Evolutionary conservation across 1,140 invertebrate genomes (phyloP), one percentile per base, ranked within the genome.

Genomic region (Andricus grossulariae): DNA sequence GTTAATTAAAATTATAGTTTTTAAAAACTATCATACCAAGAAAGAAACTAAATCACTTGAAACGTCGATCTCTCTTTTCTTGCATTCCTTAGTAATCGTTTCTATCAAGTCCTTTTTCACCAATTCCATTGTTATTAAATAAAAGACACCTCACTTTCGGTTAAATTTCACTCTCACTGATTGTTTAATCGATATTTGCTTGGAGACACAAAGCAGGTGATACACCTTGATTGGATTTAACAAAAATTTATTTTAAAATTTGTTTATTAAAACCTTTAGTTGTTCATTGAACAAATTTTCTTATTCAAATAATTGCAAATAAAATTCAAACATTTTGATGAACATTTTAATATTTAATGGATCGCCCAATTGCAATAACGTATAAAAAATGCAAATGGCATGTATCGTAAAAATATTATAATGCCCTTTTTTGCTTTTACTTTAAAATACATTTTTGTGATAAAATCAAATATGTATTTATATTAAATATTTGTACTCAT

Each of bases 41-140:
- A 91, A 92, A 32, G 80, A 80, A 54, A 87, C 80, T 0, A 90
- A 86, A 71, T 90, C 89, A n/a, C 79, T 80, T 0, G 87, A 85
- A 21, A 84, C 80, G 0, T 73, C 77, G 4, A 87, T 76, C 15
- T 84, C 78, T 39, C 78, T 80, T 19, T 81, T 70, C 32, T 83
- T 80, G 70, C 88, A 89, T 32, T 83, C 74, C 16, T 81, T 84
- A 15, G 81, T 73, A 12, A 91, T 86, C 52, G 18, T 79, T 76
- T 83, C 71, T 12, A 85, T 83, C 8, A 91, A 79, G 72, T 84
- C 82, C 60, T 66, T 72, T 80, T 88, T 72, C 72, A 78, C 54
- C 79, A 60, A 32, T 74, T 89, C 86, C 89, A 90, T 90, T 16
- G 19, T 87, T 57, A 18, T 71, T 50, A 25, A 72, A 70, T 78